A percentile compares a stretch with the other conserved stretches of the same genome.
phyloP scores from a whole-genome alignment of 2,113 vertebrate genomes.

The Oceanodroma tethys region DNA sequence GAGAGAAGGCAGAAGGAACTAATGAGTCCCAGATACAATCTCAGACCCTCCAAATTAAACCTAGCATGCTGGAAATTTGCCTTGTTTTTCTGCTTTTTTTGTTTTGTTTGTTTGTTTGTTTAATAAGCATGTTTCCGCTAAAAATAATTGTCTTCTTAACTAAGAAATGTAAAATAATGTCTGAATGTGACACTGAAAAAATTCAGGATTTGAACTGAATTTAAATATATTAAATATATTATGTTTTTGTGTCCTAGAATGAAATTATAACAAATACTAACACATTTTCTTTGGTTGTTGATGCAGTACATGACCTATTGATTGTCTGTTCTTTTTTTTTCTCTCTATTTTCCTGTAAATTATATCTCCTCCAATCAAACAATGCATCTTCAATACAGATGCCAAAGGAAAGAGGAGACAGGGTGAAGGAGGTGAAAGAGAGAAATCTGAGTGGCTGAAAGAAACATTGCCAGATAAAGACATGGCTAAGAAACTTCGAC shows the following conservation, averaged over 20 bases:
- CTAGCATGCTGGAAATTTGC: neutral
- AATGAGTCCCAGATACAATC: neutral
- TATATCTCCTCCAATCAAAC: neutral
- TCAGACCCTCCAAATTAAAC: neutral
- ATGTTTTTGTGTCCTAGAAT: neutral
- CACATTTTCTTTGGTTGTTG: neutral
- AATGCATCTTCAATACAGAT: constrained; percentile 13
- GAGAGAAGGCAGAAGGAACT: neutral
- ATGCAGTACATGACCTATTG: neutral
- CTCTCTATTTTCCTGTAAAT: neutral
- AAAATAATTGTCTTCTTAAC: neutral
- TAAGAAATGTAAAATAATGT: neutral
- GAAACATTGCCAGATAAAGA: constrained; percentile 8
- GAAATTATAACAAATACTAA: neutral
- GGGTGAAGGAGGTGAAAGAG: neutral
- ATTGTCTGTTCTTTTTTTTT: neutral
- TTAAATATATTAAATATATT: neutral
- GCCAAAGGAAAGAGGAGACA: constrained; percentile 40
- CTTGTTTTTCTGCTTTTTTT: neutral
- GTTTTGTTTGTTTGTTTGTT: neutral
- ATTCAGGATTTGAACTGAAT: neutral
- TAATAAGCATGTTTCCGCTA: neutral
- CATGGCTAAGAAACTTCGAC: constrained; percentile 9
- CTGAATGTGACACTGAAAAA: neutral
- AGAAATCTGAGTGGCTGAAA: neutral